Conservation (phyloP, 2,113 vertebrate genomes). For the Miniopterus natalensis region DNA sequence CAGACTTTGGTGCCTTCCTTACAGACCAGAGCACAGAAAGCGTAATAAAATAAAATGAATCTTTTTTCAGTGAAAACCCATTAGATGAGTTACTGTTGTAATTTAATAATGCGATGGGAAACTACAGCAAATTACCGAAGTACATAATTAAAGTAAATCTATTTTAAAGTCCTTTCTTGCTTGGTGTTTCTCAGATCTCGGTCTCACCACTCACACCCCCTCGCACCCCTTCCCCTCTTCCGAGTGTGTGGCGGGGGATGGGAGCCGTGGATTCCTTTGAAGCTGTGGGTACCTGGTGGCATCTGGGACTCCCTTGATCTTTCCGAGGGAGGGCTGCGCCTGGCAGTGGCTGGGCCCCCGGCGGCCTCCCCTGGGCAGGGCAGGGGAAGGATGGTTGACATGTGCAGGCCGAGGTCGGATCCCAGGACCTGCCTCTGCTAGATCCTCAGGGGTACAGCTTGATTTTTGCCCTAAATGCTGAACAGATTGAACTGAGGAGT, state of each 20-base stretch:
- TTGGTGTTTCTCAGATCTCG: slow-evolving; percentile 48
- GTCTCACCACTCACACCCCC: slow-evolving; percentile 55
- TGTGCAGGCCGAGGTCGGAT: neutral
- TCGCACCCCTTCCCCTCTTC: neutral
- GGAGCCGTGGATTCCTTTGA: accelerated
- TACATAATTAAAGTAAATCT: slow-evolving; percentile 86
- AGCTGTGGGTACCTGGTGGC: neutral
- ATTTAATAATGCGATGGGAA: slow-evolving; percentile 85
- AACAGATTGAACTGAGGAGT: neutral
- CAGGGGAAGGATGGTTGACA: no score
- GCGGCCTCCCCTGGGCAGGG: neutral
- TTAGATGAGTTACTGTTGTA: slow-evolving; percentile 84
- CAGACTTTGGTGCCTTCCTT: neutral
- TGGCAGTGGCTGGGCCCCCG: neutral
- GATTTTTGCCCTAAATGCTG: neutral
- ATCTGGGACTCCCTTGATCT: slow-evolving; percentile 17
- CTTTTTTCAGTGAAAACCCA: slow-evolving; percentile 71
- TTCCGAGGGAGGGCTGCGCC: accelerated
- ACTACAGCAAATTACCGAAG: slow-evolving; percentile 82
- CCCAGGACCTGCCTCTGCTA: neutral
- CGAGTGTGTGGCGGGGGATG: neutral
- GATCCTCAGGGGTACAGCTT: neutral
- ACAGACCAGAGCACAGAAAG: neutral
- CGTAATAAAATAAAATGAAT: slow-evolving; percentile 75
- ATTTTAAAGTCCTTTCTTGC: slow-evolving; percentile 83